Percentiles rank a stretch among this genome's conserved stretches.
phyloP scores from a whole-genome alignment of 2,888 invertebrate species.

The Ichneumon xanthorius region DNA sequence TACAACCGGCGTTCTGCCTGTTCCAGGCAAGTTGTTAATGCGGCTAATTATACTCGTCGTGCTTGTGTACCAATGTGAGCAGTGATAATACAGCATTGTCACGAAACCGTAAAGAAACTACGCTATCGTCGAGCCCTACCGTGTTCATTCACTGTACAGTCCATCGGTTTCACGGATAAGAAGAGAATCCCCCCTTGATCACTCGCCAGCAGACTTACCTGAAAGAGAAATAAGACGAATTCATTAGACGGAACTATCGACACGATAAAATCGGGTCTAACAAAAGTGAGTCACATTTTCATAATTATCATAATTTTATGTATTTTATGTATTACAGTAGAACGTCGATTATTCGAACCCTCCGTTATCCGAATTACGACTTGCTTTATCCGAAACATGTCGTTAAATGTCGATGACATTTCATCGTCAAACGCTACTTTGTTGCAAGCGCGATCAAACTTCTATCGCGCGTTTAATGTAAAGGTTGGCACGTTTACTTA shows the following conservation, averaged over 20 bases:
- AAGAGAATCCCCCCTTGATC: slow-evolving; percentile 22
- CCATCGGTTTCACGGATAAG: background rate
- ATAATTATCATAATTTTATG: background rate
- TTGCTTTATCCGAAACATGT: no score
- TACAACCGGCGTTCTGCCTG: slow-evolving; percentile 11
- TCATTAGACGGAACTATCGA: background rate
- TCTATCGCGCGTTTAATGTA: no score
- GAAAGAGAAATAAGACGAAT: slow-evolving; percentile 56
- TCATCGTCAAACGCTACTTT: no score
- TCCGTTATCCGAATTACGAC: no score
- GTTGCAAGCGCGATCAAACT: no score
- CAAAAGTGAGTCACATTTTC: background rate
- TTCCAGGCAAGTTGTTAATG: slow-evolving; percentile 45
- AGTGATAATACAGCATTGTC: slow-evolving; percentile 44
- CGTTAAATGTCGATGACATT: no score
- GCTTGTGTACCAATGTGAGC: slow-evolving; percentile 22
- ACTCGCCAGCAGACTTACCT: slow-evolving; percentile 61
- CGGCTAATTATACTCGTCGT: slow-evolving; percentile 52
- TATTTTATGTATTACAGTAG: background rate
- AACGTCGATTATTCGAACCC: no score
- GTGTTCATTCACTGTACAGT: slow-evolving; percentile 8
- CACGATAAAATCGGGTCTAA: background rate
- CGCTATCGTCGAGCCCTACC: slow-evolving; percentile 28
- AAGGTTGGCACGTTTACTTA: no score
- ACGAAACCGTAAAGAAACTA: slow-evolving; percentile 27